These are phyloP conservation scores for Lanistes nyassanus DNA, from an alignment of 1,140 invertebrate genomes.

Conservation along the genomic window DNA sequence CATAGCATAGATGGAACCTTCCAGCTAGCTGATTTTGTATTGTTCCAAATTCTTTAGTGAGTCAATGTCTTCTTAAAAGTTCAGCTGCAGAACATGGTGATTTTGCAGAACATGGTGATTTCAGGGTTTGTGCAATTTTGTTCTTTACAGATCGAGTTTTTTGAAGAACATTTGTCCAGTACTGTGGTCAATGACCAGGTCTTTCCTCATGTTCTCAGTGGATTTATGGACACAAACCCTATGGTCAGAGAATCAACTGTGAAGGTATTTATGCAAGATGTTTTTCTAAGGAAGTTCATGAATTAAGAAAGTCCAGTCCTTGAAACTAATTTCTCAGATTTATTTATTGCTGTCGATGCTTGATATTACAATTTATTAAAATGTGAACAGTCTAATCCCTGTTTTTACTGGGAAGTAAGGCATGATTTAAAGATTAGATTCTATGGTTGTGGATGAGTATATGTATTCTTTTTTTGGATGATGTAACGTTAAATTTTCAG, in stretches of 20 bases:
- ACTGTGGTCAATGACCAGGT: slow-evolving; percentile 85
- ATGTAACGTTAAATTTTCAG: slow-evolving; percentile 71
- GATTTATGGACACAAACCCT: slow-evolving; percentile 96
- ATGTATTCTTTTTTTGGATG: not conserved
- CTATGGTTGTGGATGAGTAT: not conserved
- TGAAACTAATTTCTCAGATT: not conserved
- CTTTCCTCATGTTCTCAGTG: slow-evolving; percentile 89
- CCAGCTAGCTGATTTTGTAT: too few relatives aligned
- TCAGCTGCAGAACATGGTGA: too few relatives aligned
- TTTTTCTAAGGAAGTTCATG: not conserved
- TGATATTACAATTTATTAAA: too few relatives aligned
- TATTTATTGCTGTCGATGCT: not conserved
- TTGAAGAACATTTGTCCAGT: slow-evolving; percentile 70
- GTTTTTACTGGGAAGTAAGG: too few relatives aligned
- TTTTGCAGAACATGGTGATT: too few relatives aligned
- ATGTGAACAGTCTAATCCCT: too few relatives aligned
- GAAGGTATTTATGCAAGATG: slow-evolving; percentile 73
- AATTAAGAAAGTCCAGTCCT: not conserved
- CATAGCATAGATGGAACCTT: too few relatives aligned
- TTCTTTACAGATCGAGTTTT: slow-evolving; percentile 66
- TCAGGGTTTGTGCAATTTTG: slow-evolving; percentile 5
- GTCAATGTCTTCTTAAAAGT: too few relatives aligned
- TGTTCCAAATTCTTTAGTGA: too few relatives aligned
- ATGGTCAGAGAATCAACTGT: slow-evolving; percentile 97
- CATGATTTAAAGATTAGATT: too few relatives aligned